A percentile compares a stretch with the other conserved stretches of the same genome.
phyloP scores from a whole-genome alignment of 35 echinoderm and acorn worm species.

The Apostichopus californicus region DNA sequence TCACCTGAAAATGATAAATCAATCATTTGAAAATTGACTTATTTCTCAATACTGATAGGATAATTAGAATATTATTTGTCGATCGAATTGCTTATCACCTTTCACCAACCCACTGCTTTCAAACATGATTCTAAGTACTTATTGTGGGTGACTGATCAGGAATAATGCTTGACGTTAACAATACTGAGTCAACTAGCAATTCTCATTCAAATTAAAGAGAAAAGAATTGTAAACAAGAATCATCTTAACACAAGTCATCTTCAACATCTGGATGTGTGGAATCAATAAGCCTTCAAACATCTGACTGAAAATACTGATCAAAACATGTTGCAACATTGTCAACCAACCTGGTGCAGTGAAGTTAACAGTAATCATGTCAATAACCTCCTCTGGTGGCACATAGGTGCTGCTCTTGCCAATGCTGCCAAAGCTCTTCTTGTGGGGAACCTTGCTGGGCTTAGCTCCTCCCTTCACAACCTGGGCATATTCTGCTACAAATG shows the following conservation, averaged over 20 bases:
- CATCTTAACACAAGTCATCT: not conserved
- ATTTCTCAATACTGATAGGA: no score
- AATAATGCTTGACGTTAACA: no score
- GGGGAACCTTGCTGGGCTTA: conserved; percentile 41
- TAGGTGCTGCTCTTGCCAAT: conserved; percentile 33
- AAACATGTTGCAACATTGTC: no score
- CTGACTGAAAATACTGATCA: no score
- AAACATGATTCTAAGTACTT: no score
- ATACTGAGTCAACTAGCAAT: no score
- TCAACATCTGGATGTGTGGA: not conserved
- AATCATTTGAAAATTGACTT: not conserved
- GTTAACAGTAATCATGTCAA: conserved; percentile 77
- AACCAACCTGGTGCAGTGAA: conserved; percentile 93
- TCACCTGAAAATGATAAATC: conserved; percentile 52
- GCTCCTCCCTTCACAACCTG: conserved; percentile 56
- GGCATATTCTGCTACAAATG: conserved; percentile 74
- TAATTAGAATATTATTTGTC: no score
- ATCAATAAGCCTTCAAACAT: no score
- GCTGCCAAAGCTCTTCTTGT: conserved; percentile 46
- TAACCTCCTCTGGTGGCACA: conserved; percentile 50
- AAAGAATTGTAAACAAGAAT: not conserved
- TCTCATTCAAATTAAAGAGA: no score
- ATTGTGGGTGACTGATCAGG: no score
- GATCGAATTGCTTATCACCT: no score
- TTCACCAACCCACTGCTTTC: no score